Percentiles rank a stretch among this genome's conserved stretches.
Evolutionary conservation across 2,797 vertebrate species (phyloP).

Genomic region (Myotis findleyi): DNA sequence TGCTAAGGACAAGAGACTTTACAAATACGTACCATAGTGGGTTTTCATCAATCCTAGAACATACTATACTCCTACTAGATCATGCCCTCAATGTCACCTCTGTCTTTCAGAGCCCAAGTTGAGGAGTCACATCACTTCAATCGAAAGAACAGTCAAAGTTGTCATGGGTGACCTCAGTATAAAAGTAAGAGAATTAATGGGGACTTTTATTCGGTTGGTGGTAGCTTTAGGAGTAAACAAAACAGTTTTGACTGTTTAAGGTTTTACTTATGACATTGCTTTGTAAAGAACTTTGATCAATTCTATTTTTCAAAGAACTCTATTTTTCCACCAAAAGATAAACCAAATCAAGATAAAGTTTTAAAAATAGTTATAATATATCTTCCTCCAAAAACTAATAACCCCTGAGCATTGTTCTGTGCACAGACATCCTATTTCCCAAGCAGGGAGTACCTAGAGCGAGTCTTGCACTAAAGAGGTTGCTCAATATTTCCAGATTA

Average conservation of each 20-base stretch:
- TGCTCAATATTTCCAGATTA: not conserved
- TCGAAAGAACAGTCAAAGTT: slow-evolving; percentile 75
- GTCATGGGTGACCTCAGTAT: slow-evolving; percentile 65
- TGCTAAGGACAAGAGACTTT: not conserved
- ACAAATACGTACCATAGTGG: not conserved
- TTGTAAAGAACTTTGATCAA: slow-evolving; percentile 26
- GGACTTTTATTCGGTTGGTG: not conserved
- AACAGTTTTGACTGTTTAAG: not conserved
- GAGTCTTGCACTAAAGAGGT: not conserved
- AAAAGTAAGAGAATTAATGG: slow-evolving; percentile 77
- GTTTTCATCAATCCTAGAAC: not conserved
- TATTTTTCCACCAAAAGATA: slow-evolving; percentile 7
- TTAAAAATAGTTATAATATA: not conserved
- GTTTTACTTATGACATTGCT: not conserved
- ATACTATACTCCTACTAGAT: not conserved
- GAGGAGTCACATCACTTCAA: slow-evolving; percentile 68
- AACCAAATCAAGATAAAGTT: not conserved
- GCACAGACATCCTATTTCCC: not conserved
- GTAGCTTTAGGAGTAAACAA: slow-evolving; percentile 21
- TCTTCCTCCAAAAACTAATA: not conserved
- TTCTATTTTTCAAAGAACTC: slow-evolving; percentile 28
- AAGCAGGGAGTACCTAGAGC: not conserved
- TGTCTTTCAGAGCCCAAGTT: slow-evolving; percentile 76
- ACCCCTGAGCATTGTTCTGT: not conserved
- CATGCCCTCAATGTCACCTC: not conserved